phyloP scores from a whole-genome alignment of 2,797 vertebrate species.

The Malacoraja senta region DNA sequence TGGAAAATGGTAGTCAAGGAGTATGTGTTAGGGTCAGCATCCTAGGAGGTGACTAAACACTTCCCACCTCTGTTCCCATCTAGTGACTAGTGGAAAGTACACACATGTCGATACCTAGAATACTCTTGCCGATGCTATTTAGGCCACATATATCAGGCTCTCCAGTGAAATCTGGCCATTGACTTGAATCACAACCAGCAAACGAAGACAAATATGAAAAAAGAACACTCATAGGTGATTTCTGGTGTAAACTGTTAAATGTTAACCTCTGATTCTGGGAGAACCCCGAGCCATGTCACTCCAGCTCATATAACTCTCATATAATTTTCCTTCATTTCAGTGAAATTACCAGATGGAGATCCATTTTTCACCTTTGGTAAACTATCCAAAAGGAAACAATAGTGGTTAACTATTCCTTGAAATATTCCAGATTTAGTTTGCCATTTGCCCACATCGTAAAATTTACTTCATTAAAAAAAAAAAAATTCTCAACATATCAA shows the following conservation, averaged over 20 bases:
- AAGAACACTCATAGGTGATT: background rate
- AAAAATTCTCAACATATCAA: background rate
- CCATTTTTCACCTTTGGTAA: background rate
- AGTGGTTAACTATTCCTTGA: background rate
- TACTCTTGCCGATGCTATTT: background rate
- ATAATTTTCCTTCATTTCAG: background rate
- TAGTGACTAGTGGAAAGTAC: background rate
- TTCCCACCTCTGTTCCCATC: background rate
- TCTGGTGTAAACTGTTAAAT: background rate
- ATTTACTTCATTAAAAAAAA: no score
- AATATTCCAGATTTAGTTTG: slow-evolving; percentile 18
- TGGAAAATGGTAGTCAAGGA: background rate
- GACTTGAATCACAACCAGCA: background rate
- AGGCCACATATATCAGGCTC: background rate
- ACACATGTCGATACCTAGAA: background rate
- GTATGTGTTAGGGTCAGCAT: background rate
- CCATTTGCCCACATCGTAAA: background rate
- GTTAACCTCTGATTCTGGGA: background rate
- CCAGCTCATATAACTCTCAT: background rate
- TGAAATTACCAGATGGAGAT: background rate
- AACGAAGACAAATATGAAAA: background rate
- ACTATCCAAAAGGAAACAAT: background rate
- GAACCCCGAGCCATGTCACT: background rate
- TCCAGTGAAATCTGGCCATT: background rate
- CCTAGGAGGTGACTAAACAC: background rate